A percentile compares a stretch with the other conserved stretches of the same genome.
Evolutionary conservation across 92 coral and sea anemone genomes (phyloP).

Genomic region (Zoanthus gigantus): DNA sequence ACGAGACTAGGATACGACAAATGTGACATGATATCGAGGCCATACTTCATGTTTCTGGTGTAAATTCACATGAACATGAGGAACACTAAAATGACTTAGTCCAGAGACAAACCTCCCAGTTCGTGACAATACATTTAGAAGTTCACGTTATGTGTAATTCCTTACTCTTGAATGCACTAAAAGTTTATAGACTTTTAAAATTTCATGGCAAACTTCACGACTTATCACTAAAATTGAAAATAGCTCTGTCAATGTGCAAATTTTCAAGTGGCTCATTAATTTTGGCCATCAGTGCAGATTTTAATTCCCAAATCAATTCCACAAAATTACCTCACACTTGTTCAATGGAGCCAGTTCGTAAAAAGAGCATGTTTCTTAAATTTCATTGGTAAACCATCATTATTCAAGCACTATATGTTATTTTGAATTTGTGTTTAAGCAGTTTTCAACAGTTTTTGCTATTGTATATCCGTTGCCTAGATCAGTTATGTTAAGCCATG

Average conservation of each 20-base stretch:
- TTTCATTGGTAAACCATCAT: not conserved
- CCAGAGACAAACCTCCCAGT: too few relatives aligned
- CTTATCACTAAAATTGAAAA: not conserved
- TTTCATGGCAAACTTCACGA: not conserved
- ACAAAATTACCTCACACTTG: not conserved
- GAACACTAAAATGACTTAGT: too few relatives aligned
- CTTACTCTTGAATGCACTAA: not conserved
- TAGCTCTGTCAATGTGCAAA: not conserved
- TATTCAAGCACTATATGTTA: not conserved
- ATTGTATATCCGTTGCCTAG: too few relatives aligned
- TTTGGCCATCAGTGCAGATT: not conserved
- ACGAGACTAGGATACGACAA: too few relatives aligned
- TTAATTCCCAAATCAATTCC: not conserved
- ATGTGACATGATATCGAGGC: too few relatives aligned
- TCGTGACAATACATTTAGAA: too few relatives aligned
- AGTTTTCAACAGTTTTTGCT: too few relatives aligned
- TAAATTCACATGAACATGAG: too few relatives aligned
- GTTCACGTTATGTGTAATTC: too few relatives aligned
- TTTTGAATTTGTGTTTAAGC: too few relatives aligned
- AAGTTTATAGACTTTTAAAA: not conserved
- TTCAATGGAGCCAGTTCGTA: not conserved
- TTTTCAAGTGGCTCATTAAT: not conserved
- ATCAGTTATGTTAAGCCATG: too few relatives aligned
- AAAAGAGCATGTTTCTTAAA: not conserved
- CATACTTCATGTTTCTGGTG: too few relatives aligned